Evolutionary conservation across 1,140 invertebrate species (phyloP).

Genomic region (Cyphomyrmex costatus): DNA sequence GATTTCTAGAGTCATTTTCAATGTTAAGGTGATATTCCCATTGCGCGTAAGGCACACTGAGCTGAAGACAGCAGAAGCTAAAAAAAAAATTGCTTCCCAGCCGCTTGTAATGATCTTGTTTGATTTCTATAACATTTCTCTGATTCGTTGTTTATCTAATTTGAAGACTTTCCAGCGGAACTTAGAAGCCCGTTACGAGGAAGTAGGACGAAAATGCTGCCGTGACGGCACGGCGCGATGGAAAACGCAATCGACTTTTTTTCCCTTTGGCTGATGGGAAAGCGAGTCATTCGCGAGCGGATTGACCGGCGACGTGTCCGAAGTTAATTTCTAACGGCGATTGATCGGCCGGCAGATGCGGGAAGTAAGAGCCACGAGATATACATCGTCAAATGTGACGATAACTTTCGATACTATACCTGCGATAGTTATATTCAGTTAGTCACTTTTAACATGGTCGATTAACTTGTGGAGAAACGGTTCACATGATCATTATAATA

Average conservation of each 20-base stretch:
- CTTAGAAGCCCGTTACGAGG: slow-evolving; percentile 23
- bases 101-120: background rate
- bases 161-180: slow-evolving; percentile 14
- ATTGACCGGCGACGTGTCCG: slow-evolving; percentile 1
- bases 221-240: slow-evolving; percentile 10
- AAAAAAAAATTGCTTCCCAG: background rate
- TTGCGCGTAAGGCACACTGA: background rate
- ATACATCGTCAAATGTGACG: slow-evolving; percentile 5
- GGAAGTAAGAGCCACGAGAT: slow-evolving; percentile 28
- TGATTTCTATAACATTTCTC: slow-evolving; percentile 23
- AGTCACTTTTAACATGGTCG: background rate
- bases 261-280: slow-evolving; percentile 25
- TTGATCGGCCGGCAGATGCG: slow-evolving; percentile 7
- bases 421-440: background rate
- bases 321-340: slow-evolving; percentile 32
- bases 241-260: slow-evolving; percentile 51
- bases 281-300: background rate
- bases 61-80: background rate
- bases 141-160: background rate
- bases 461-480: background rate
- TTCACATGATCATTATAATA: background rate
- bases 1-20: slow-evolving; percentile 37
- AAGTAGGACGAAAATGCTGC: slow-evolving; percentile 52
- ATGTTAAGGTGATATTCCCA: slow-evolving; percentile 38
- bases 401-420: slow-evolving; percentile 10